Percentiles rank a stretch among this genome's conserved stretches.
Conservation (phyloP, 2,797 vertebrate genomes). For the Melanitta fusca region DNA sequence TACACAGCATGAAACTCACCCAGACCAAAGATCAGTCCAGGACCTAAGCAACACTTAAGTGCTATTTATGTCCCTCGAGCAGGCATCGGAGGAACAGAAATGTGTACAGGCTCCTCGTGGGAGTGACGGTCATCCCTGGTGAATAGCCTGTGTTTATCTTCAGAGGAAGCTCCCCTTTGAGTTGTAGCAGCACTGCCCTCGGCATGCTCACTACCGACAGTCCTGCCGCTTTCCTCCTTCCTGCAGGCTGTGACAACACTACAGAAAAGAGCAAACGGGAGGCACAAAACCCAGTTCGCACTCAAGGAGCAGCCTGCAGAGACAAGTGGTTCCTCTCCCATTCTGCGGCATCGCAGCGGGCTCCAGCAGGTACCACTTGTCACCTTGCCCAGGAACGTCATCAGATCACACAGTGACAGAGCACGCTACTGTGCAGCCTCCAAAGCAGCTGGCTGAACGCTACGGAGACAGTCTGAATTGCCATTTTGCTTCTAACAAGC, state of each 20-base stretch:
- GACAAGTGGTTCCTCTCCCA: neutral
- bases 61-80: neutral
- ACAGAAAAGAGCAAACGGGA: neutral
- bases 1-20: neutral
- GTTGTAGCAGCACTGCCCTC: neutral
- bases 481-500: neutral
- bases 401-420: neutral
- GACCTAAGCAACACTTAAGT: slow-evolving; percentile 20
- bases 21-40: neutral
- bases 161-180: neutral
- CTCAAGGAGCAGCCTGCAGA: neutral
- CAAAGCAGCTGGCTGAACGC: neutral
- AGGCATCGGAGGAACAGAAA: slow-evolving; percentile 24
- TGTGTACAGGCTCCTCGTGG: neutral
- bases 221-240: neutral
- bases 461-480: neutral
- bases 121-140: neutral
- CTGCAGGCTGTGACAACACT: rapidly evolving
- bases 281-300: neutral
- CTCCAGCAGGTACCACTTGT: neutral
- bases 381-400: neutral
- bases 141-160: neutral
- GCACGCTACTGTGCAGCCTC: rapidly evolving
- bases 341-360: neutral
- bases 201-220: neutral